These are phyloP conservation scores for Ceyx erithaca DNA, from an alignment of 2,797 vertebrate species.

Conservation along the genomic window DNA sequence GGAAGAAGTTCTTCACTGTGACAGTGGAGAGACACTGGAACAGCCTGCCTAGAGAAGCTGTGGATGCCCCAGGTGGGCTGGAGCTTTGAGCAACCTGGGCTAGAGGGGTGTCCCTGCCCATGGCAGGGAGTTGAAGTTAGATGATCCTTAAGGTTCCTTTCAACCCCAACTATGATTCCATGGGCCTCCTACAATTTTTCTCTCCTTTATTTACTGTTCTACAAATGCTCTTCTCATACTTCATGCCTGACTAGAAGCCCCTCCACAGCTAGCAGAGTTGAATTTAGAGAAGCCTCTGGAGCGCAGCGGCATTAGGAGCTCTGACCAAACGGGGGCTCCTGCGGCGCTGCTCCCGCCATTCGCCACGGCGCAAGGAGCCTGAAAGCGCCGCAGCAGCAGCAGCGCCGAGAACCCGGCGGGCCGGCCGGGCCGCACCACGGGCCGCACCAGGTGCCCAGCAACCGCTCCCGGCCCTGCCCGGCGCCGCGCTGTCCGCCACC, in stretches of 20 bases:
- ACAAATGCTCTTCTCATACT: not conserved
- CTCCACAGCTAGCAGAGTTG: fast-evolving
- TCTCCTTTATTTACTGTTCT: not conserved
- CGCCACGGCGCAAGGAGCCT: fast-evolving
- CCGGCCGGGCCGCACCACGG: too few relatives aligned
- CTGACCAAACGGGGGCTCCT: fast-evolving
- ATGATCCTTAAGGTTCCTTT: not conserved
- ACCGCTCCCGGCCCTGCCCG: not conserved
- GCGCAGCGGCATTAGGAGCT: fast-evolving
- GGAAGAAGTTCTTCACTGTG: not conserved
- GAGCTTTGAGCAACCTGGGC: not conserved
- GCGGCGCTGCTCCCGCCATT: fast-evolving
- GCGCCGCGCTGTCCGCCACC: too few relatives aligned
- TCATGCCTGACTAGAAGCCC: not conserved
- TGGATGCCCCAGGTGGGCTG: not conserved
- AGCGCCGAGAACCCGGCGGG: not conserved
- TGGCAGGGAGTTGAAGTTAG: too few relatives aligned
- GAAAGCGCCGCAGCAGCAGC: not conserved
- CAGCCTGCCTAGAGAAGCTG: not conserved
- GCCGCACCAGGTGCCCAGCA: not conserved
- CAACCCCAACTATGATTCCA: not conserved
- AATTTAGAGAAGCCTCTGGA: fast-evolving
- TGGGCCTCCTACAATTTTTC: not conserved
- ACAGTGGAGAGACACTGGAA: not conserved
- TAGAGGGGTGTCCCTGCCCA: not conserved